Evolutionary conservation across 2,113 vertebrate genomes (phyloP), one percentile per base, ranked within the genome.

Genomic region (Entelurus aequoreus): DNA sequence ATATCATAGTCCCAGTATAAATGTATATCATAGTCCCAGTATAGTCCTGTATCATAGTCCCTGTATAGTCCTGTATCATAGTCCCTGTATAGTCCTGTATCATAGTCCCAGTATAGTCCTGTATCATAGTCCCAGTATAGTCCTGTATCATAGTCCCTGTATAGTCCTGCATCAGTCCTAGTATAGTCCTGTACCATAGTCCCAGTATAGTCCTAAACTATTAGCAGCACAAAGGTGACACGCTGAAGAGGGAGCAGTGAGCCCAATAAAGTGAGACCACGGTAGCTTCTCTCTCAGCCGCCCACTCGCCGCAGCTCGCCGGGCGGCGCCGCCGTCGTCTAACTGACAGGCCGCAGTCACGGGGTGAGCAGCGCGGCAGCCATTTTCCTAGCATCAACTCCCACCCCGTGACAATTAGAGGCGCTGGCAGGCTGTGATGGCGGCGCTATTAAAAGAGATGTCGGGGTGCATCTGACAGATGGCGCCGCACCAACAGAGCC

Each of bases 261-360:
- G n/a, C 59, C 61, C 58, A 74, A 66, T 28, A 66, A 76, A 74
- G 38, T 48, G 2, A 63, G 54, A 66, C 66, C 63, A 69, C 68
- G 65, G 35, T 66, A 71, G 57, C 65, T 63, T 15, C 52, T 51
- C 74, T 62, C 64, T 36, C 28, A 2, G 28, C 59, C 80, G 65
- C 80, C 64, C 74, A 66, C 73, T 69, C 80, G 35, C 46, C 19
- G 19, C 19, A 19, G 19, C 19, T 19, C 19, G 19, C 19, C 19
- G 62, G 40, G 40, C 40, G 40, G 40, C 40, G 42, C 4, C 5
- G 42, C 10, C 42, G 10, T 12, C 2, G 42, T 46, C 11, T 76
- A 83, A 81, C 76, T 84, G 84, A 86, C 84, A 86, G 78, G 78
- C 71, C 74, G 75, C 82, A 78, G 84, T 84, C 79, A 86, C 57